phyloP scores from a whole-genome alignment of 2,888 invertebrate genomes.

The Lordiphosa andalusiaca region DNA sequence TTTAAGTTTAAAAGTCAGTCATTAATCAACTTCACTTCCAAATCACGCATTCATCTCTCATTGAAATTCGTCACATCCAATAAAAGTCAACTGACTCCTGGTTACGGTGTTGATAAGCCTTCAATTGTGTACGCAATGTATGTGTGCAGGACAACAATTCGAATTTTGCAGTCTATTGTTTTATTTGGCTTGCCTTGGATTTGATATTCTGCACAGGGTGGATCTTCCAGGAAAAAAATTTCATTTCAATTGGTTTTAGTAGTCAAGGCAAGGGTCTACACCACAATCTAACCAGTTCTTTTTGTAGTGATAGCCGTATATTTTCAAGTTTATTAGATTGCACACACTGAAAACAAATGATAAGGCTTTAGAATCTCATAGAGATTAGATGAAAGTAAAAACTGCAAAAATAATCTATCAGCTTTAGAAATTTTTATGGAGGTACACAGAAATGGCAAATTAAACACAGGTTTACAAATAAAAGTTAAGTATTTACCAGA shows the following conservation, averaged over 20 bases:
- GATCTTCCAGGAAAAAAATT: background rate
- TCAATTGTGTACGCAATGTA: slow-evolving; percentile 41
- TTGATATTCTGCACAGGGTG: slow-evolving; percentile 8
- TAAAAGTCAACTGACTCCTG: slow-evolving; percentile 12
- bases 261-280: slow-evolving; percentile 16
- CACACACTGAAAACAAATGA: slow-evolving; percentile 22
- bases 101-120: slow-evolving; percentile 42
- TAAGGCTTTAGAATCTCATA: slow-evolving; percentile 16
- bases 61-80: background rate
- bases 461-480: too few species aligned
- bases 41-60: slow-evolving; percentile 1
- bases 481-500: too few species aligned
- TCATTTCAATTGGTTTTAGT: slow-evolving; percentile 28
- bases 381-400: slow-evolving; percentile 29
- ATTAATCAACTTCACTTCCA: too few species aligned
- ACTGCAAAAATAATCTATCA: slow-evolving; percentile 1
- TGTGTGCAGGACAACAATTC: slow-evolving; percentile 33
- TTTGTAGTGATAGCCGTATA: slow-evolving; percentile 26
- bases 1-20: too few species aligned
- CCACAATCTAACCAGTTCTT: slow-evolving; percentile 27
- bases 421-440: background rate
- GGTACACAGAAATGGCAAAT: too few species aligned
- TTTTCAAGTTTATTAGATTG: slow-evolving; percentile 37
- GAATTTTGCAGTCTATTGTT: slow-evolving; percentile 32
- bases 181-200: slow-evolving; percentile 40